Percentiles rank a stretch among this genome's conserved stretches.
Conservation (phyloP, 2,888 invertebrate genomes). For the Eurois occulta region DNA sequence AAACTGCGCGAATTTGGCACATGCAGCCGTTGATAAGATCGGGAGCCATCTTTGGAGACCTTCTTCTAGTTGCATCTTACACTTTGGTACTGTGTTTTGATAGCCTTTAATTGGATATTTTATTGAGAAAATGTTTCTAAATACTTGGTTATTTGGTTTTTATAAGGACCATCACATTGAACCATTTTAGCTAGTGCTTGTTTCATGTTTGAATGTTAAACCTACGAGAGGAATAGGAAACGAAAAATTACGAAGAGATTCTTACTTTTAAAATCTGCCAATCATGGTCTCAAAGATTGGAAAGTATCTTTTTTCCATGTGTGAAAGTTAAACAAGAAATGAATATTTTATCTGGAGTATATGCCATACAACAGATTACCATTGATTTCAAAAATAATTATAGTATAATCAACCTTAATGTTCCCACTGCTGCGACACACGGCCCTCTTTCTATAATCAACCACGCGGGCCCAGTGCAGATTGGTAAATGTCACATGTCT, state of each 20-base stretch:
- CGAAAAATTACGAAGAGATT: not conserved
- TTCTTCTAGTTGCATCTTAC: constrained; percentile 12
- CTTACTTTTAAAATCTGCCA: not conserved
- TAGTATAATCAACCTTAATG: no score
- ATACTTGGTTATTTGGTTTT: not conserved
- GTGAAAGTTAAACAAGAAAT: not conserved
- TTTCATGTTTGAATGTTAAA: not conserved
- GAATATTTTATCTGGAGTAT: not conserved
- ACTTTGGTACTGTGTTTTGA: constrained; percentile 35
- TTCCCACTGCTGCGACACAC: no score
- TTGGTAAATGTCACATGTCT: no score
- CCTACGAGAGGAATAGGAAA: not conserved
- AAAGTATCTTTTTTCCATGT: not conserved
- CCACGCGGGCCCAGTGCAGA: no score
- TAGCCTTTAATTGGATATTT: constrained; percentile 1
- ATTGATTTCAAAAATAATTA: not conserved
- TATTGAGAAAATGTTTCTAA: not conserved
- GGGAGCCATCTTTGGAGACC: constrained; percentile 19
- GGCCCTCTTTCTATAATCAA: no score
- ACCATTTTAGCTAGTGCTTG: not conserved
- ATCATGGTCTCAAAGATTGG: no score
- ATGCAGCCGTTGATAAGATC: constrained; percentile 36
- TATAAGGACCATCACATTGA: not conserved
- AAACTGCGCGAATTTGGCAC: constrained; percentile 68
- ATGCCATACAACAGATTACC: not conserved